These are phyloP conservation scores for Potamarius usumacintae DNA, from an alignment of 2,113 vertebrate species.

Conservation along the genomic window DNA sequence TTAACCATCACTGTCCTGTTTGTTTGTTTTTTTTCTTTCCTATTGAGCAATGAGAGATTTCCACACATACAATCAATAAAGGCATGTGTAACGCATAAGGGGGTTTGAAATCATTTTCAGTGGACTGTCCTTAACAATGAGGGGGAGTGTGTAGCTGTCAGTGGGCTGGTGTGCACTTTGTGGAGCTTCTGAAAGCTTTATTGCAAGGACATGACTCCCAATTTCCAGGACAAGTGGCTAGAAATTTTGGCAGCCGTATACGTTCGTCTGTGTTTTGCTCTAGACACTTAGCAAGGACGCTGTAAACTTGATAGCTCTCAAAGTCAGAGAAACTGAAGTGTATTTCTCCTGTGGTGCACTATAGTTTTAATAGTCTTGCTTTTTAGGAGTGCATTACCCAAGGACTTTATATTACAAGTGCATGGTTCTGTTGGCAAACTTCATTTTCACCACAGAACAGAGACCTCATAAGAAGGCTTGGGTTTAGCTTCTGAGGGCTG, in stretches of 20 bases:
- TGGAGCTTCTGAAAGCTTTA: conserved; percentile 51
- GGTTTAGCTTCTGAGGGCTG: conserved; percentile 58
- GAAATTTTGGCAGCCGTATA: neutral
- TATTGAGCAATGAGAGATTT: conserved; percentile 64
- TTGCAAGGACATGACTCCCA: conserved; percentile 41
- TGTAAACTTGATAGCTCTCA: conserved; percentile 12
- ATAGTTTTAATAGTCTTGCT: conserved; percentile 38
- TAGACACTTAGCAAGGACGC: conserved; percentile 19
- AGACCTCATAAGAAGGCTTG: conserved; percentile 61
- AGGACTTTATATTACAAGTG: conserved; percentile 60
- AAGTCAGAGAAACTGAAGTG: neutral
- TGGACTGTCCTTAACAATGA: conserved; percentile 58
- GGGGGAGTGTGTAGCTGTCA: conserved; percentile 54
- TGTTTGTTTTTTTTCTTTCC: conserved; percentile 49
- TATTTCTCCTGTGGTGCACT: conserved; percentile 1
- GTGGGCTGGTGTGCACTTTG: conserved; percentile 50
- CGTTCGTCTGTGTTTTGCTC: neutral
- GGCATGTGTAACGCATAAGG: conserved; percentile 55
- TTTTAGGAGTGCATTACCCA: conserved; percentile 57
- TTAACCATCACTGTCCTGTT: conserved; percentile 41
- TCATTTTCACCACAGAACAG: conserved; percentile 68
- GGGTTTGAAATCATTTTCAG: conserved; percentile 65
- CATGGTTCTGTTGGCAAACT: conserved; percentile 63
- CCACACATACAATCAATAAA: conserved; percentile 66
- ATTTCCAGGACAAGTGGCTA: conserved; percentile 34